A percentile compares a stretch with the other conserved stretches of the same genome.
Evolutionary conservation across 53 echinoderm and acorn worm genomes (phyloP).

Genomic region (Paelopatides confundens): DNA sequence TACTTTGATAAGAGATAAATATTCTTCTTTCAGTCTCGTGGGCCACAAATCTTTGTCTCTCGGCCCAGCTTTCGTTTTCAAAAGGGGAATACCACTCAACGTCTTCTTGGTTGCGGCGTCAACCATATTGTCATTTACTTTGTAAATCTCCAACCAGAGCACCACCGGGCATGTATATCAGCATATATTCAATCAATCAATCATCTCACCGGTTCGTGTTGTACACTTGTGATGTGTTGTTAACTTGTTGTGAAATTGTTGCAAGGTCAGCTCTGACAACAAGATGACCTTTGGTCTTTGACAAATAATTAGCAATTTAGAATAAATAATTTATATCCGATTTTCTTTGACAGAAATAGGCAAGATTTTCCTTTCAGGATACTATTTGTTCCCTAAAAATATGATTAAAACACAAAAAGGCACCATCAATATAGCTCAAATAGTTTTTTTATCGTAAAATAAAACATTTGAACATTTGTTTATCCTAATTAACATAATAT

Average conservation of each 20-base stretch:
- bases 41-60: conserved; percentile 97
- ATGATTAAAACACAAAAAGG: too few species aligned
- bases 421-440: too few species aligned
- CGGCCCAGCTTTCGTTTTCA: conserved; percentile 96
- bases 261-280: too few species aligned
- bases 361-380: too few species aligned
- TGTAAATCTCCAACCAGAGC: not conserved
- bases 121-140: conserved; percentile 70
- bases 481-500: conserved; percentile 25
- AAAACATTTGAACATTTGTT: too few species aligned
- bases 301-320: not conserved
- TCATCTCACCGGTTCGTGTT: too few species aligned
- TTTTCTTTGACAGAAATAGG: not conserved
- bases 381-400: too few species aligned
- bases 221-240: too few species aligned
- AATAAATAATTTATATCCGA: not conserved
- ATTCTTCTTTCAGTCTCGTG: conserved; percentile 95
- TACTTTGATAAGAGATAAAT: conserved; percentile 91
- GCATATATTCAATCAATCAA: too few species aligned
- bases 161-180: too few species aligned
- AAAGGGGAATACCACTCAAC: conserved; percentile 86
- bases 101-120: conserved; percentile 94
- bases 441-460: too few species aligned
- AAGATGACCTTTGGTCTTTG: not conserved
- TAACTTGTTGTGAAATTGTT: too few species aligned